Evolutionary conservation across 64 coral and sea anemone species (phyloP).

Genomic region (Porites lutea): DNA sequence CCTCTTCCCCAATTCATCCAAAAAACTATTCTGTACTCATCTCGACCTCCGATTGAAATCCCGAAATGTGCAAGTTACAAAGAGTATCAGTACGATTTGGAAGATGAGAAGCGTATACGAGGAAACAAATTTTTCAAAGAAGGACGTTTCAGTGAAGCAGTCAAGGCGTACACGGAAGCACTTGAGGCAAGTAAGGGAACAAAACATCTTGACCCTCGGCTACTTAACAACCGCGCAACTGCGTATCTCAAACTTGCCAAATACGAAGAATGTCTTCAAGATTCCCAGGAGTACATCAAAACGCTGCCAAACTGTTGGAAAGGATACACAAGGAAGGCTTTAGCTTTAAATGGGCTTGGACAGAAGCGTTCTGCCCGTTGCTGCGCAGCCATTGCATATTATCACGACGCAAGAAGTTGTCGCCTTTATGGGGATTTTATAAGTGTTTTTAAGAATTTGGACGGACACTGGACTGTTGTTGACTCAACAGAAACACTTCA

Average conservation of each 20-base stretch:
- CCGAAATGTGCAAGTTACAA: too few relatives aligned
- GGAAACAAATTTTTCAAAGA: too few relatives aligned
- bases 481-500: not conserved
- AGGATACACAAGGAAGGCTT: slow-evolving; percentile 47
- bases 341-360: slow-evolving; percentile 11
- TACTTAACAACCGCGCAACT: slow-evolving; percentile 48
- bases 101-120: too few relatives aligned
- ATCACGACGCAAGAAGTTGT: not conserved
- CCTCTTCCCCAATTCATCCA: too few relatives aligned
- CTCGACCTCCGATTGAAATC: too few relatives aligned
- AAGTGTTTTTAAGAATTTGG: not conserved
- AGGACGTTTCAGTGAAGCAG: not conserved
- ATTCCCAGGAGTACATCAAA: slow-evolving; percentile 23
- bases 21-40: too few relatives aligned
- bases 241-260: slow-evolving; percentile 31
- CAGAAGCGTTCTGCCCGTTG: not conserved
- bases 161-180: slow-evolving; percentile 13
- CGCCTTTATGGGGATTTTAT: not conserved
- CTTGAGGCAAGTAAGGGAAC: not conserved
- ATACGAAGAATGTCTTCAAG: slow-evolving; percentile 36
- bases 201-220: not conserved
- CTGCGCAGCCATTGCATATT: slow-evolving; percentile 44
- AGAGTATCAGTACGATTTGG: not conserved
- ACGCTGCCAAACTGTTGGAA: slow-evolving; percentile 43
- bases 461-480: not conserved